phyloP scores from a whole-genome alignment of 2,888 invertebrate genomes.

The Phanerotoma sp. region DNA sequence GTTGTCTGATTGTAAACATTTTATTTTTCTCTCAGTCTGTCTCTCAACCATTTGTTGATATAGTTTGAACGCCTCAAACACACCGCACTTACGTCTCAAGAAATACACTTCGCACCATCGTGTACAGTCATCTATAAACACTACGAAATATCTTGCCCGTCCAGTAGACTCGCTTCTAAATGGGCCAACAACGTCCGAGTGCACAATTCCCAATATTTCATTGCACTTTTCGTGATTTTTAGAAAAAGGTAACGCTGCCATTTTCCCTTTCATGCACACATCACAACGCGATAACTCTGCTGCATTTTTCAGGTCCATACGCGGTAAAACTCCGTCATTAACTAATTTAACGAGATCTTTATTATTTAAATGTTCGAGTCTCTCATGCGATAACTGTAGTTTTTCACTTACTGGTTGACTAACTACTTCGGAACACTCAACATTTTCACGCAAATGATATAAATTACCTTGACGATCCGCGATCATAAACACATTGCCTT shows the following conservation, averaged over 20 bases:
- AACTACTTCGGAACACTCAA: neutral
- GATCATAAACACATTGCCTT: conserved; percentile 8
- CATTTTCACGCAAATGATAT: conserved; percentile 13
- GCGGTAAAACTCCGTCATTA: neutral
- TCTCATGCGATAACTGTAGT: conserved; percentile 1
- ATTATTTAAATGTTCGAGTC: conserved; percentile 17
- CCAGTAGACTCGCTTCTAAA: conserved; percentile 4
- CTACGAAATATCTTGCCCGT: conserved; percentile 10
- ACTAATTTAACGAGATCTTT: conserved; percentile 7
- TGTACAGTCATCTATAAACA: conserved; percentile 11
- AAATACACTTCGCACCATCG: conserved; percentile 29
- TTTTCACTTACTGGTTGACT: neutral
- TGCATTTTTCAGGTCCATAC: neutral
- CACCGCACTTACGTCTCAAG: conserved; percentile 24
- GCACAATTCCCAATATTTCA: too few relatives aligned
- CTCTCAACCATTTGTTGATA: conserved; percentile 24
- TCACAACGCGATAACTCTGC: conserved; percentile 11
- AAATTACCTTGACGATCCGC: conserved; percentile 26
- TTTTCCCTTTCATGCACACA: conserved; percentile 10
- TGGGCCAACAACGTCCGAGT: conserved; percentile 13
- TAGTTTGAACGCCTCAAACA: conserved; percentile 20
- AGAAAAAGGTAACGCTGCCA: neutral
- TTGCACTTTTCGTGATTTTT: too few relatives aligned
- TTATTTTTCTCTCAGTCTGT: conserved; percentile 23
- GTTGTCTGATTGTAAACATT: conserved; percentile 26